These are phyloP conservation scores for Drosophila seguyi DNA, from an alignment of 1,140 invertebrate genomes.

Conservation along the genomic window DNA sequence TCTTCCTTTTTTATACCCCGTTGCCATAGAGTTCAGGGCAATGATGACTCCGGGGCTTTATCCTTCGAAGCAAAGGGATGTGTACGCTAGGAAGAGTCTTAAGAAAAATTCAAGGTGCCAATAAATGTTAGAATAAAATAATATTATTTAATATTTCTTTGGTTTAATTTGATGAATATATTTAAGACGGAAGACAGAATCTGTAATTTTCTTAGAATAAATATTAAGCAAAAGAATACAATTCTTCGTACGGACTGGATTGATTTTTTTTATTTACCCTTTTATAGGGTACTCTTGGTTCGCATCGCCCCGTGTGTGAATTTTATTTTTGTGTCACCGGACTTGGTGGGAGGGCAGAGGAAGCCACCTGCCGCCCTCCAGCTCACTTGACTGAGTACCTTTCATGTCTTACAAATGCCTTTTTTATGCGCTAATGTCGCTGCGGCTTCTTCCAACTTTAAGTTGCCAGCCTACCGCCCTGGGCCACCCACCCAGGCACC, in stretches of 20 bases:
- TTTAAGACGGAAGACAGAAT: too few relatives aligned
- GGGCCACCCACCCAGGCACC: constrained; percentile 2
- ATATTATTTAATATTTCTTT: too few relatives aligned
- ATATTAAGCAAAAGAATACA: too few relatives aligned
- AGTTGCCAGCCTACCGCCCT: constrained; percentile 26
- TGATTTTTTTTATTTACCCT: neutral
- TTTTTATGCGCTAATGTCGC: constrained; percentile 80
- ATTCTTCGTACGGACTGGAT: too few relatives aligned
- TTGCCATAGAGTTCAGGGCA: constrained; percentile 4
- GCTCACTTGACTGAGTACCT: constrained; percentile 70
- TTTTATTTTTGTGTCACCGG: constrained; percentile 30
- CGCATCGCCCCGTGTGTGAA: constrained; percentile 9
- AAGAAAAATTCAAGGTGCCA: neutral
- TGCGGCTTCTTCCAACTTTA: constrained; percentile 67
- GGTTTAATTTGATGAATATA: too few relatives aligned
- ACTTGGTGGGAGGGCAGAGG: constrained; percentile 6
- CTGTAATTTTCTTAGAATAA: too few relatives aligned
- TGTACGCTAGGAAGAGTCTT: too few relatives aligned
- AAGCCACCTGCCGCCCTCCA: constrained; percentile 26
- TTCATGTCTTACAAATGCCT: constrained; percentile 81
- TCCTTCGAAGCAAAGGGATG: neutral
- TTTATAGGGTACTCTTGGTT: neutral
- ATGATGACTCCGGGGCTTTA: neutral
- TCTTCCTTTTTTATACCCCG: constrained; percentile 59
- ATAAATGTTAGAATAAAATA: neutral